phyloP scores from a whole-genome alignment of 2,113 vertebrate species.

The Callochromis pleurospilus region DNA sequence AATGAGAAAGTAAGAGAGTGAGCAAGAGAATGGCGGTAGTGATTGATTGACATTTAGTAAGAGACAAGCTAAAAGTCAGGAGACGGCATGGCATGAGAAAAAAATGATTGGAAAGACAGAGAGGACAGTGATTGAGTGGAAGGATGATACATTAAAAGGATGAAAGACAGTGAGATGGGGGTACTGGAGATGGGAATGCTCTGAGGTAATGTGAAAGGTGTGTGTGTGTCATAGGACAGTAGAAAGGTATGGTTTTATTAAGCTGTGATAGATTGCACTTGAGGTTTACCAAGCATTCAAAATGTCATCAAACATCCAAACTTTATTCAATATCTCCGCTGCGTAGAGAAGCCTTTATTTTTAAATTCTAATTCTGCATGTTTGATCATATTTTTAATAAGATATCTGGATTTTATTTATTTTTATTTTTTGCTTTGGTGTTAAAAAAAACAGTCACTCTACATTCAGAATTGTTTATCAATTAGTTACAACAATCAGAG shows the following conservation, averaged over 20 bases:
- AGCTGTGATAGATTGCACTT: neutral
- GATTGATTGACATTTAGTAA: slow-evolving; percentile 42
- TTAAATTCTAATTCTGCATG: neutral
- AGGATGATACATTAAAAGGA: slow-evolving; percentile 1
- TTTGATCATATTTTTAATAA: neutral
- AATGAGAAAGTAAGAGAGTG: neutral
- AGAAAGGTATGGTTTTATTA: neutral
- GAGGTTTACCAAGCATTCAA: neutral
- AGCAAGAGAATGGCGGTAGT: neutral
- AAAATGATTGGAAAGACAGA: neutral
- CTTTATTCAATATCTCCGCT: neutral
- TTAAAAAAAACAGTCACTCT: neutral
- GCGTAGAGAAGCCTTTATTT: neutral
- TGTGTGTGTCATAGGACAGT: neutral
- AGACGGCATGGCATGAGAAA: slow-evolving; percentile 3
- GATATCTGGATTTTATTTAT: neutral
- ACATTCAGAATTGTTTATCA: neutral
- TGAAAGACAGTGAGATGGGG: neutral
- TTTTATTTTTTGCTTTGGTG: neutral
- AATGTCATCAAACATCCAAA: neutral
- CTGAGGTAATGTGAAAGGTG: neutral
- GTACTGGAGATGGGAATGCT: neutral
- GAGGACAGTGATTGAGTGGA: slow-evolving; percentile 22
- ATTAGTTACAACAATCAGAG: neutral
- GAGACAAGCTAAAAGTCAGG: slow-evolving; percentile 24